Conservation (phyloP, 37 sponge, comb jelly and placozoan species). For the Halichondria panicea region DNA sequence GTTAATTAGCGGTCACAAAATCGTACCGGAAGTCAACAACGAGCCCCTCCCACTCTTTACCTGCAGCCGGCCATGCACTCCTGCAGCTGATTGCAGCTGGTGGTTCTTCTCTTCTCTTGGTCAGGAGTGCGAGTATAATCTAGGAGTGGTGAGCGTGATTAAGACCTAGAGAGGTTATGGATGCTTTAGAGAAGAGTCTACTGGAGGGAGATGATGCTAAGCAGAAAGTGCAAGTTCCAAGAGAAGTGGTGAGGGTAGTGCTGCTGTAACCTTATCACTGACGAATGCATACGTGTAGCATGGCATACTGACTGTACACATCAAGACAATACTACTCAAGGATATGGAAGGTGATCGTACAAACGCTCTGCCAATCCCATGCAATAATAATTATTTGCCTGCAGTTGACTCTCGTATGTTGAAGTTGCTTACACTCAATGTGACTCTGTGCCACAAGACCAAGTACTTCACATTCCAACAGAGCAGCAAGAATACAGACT, state of each 20-base stretch:
- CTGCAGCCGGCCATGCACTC: too few species aligned
- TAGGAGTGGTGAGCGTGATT: too few species aligned
- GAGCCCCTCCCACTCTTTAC: too few species aligned
- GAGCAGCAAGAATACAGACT: too few species aligned
- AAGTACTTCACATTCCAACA: too few species aligned
- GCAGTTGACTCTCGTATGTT: neutral
- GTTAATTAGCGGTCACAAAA: too few species aligned
- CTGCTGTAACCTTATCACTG: neutral
- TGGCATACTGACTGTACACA: conserved; percentile 11
- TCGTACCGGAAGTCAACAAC: too few species aligned
- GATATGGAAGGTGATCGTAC: neutral
- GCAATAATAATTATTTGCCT: neutral
- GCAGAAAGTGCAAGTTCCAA: neutral
- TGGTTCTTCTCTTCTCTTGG: too few species aligned
- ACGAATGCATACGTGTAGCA: conserved; percentile 1
- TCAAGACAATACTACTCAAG: neutral
- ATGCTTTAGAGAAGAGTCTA: too few species aligned
- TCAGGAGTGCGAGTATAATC: too few species aligned
- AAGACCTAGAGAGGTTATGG: too few species aligned
- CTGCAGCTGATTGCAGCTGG: too few species aligned
- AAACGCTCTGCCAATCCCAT: neutral
- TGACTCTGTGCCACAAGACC: neutral
- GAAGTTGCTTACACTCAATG: neutral
- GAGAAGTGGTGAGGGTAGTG: conserved; percentile 15
- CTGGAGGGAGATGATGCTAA: neutral